A percentile compares a stretch with the other conserved stretches of the same genome.
Evolutionary conservation across 2,888 invertebrate species (phyloP).

Genomic region (Elmis aenea): DNA sequence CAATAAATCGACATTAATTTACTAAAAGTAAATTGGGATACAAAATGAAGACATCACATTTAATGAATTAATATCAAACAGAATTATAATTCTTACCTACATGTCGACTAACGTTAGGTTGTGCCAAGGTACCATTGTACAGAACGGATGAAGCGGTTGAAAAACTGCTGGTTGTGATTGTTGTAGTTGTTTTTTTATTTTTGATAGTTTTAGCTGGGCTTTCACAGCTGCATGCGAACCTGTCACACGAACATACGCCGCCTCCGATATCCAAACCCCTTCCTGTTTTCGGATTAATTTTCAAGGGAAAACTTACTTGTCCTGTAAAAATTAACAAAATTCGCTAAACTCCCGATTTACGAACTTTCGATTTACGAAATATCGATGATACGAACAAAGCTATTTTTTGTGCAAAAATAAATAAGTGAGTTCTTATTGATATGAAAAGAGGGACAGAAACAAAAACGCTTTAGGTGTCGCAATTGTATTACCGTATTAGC

Average conservation of each 20-base stretch:
- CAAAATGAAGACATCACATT: too few relatives aligned
- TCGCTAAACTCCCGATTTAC: too few relatives aligned
- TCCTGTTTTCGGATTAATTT: conserved; percentile 40
- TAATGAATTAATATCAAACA: too few relatives aligned
- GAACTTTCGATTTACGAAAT: too few relatives aligned
- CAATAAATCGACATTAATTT: too few relatives aligned
- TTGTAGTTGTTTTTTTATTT: conserved; percentile 7
- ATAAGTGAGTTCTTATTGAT: too few relatives aligned
- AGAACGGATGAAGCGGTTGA: conserved; percentile 3
- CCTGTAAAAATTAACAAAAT: conserved; percentile 39
- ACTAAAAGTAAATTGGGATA: too few relatives aligned
- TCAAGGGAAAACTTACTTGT: conserved; percentile 40
- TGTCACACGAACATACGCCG: conserved; percentile 50
- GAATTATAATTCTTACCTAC: conserved; percentile 24
- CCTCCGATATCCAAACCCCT: conserved; percentile 48
- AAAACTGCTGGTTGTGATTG: conserved; percentile 3
- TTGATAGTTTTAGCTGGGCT: conserved; percentile 3
- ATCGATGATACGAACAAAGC: too few relatives aligned
- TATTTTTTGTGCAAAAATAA: too few relatives aligned
- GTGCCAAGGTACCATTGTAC: conserved; percentile 12
- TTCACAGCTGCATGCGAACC: conserved; percentile 47
- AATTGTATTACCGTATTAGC: too few relatives aligned
- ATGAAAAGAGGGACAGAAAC: too few relatives aligned
- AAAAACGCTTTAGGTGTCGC: too few relatives aligned
- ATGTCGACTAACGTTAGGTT: conserved; percentile 27